Evolutionary conservation across 2,113 vertebrate genomes (phyloP).

Genomic region (Melanocharis versteri): DNA sequence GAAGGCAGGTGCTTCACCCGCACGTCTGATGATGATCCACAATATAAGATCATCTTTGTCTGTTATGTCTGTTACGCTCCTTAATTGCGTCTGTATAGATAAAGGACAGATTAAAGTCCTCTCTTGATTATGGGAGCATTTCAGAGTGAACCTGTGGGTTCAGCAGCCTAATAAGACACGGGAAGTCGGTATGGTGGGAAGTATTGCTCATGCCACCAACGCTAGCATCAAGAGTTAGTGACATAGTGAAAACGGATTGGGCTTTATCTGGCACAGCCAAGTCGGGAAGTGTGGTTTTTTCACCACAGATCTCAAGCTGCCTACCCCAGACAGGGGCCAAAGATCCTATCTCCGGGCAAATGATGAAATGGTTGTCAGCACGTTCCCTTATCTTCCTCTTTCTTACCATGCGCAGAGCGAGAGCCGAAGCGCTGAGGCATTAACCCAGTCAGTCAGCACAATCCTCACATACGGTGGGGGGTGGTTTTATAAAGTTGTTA

Average conservation of each 20-base stretch:
- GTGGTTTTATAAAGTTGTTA: not conserved
- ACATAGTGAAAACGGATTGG: not conserved
- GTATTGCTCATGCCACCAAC: not conserved
- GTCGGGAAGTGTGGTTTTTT: not conserved
- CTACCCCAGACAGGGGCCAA: not conserved
- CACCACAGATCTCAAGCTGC: not conserved
- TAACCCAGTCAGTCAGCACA: not conserved
- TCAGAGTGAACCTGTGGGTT: not conserved
- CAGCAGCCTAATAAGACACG: not conserved
- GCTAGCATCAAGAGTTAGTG: not conserved
- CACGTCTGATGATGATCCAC: not conserved
- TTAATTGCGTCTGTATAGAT: not conserved
- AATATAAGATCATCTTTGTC: not conserved
- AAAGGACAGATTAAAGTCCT: not conserved
- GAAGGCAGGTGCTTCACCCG: not conserved
- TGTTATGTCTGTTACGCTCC: rapidly evolving
- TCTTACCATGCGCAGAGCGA: not conserved
- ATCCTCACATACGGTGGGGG: rapidly evolving
- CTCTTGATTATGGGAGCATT: not conserved
- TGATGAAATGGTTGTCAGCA: not conserved
- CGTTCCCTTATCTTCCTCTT: not conserved
- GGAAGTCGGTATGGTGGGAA: not conserved
- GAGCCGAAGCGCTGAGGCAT: not conserved
- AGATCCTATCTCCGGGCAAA: not conserved
- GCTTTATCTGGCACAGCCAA: not conserved